phyloP scores from a whole-genome alignment of 1,140 invertebrate species.

The Tetraneura akinire region DNA sequence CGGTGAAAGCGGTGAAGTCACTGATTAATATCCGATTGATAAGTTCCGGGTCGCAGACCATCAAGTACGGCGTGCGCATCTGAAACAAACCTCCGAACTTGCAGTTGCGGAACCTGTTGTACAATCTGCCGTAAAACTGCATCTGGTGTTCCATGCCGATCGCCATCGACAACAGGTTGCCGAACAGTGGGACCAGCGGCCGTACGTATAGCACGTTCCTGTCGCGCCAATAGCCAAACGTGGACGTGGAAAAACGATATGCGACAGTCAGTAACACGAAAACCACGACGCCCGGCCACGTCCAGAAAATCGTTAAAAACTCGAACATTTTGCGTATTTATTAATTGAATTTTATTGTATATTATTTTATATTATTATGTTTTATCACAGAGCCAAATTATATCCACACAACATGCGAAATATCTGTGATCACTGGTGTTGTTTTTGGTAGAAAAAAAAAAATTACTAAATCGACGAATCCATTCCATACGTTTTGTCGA shows the following conservation, averaged over 20 bases:
- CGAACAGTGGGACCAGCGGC: constrained; percentile 53
- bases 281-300: too few species aligned
- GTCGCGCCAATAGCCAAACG: constrained; percentile 51
- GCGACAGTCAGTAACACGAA: background rate
- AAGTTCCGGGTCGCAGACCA: constrained; percentile 43
- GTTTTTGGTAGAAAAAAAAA: too few species aligned
- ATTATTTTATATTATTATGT: too few species aligned
- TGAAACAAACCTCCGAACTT: constrained; percentile 51
- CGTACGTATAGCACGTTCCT: constrained; percentile 33
- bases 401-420: too few species aligned
- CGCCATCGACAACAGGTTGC: constrained; percentile 17
- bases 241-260: background rate
- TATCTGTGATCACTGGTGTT: too few species aligned
- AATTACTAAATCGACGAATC: too few species aligned
- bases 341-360: too few species aligned
- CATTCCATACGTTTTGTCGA: too few species aligned
- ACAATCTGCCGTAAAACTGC: background rate
- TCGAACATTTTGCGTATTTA: too few species aligned
- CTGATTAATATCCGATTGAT: constrained; percentile 60
- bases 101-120: background rate
- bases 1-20: constrained; percentile 60
- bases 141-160: background rate
- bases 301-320: too few species aligned
- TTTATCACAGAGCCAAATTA: too few species aligned
- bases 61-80: constrained; percentile 52